Evolutionary conservation across 2,797 vertebrate species (phyloP).

Genomic region (Dipus sagitta): DNA sequence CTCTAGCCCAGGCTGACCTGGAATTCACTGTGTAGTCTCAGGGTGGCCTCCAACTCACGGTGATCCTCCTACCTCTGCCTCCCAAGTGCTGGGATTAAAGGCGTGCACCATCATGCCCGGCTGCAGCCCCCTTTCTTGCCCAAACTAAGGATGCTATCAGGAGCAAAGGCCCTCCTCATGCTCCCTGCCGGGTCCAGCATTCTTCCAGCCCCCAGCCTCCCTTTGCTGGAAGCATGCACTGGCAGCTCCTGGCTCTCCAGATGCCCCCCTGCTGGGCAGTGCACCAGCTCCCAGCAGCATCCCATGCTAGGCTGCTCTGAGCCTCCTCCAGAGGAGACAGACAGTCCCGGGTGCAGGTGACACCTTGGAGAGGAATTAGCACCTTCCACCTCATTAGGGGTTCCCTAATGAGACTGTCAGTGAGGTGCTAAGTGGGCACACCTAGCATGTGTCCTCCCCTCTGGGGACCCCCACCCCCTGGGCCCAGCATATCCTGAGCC

Average conservation of each 20-base stretch:
- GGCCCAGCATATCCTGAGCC: neutral
- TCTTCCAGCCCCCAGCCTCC: neutral
- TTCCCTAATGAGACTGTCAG: conserved; percentile 16
- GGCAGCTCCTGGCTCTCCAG: neutral
- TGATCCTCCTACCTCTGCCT: too few relatives aligned
- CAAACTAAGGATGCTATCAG: neutral
- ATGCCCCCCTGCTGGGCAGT: neutral
- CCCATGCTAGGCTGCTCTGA: neutral
- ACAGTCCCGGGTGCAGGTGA: neutral
- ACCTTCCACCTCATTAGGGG: conserved; percentile 42
- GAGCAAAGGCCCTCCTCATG: neutral
- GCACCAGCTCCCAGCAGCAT: neutral
- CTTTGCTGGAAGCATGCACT: neutral
- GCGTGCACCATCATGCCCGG: accelerated
- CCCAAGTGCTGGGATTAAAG: too few relatives aligned
- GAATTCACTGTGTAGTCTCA: too few relatives aligned
- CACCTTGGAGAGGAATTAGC: conserved; percentile 50
- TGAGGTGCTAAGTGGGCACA: conserved; percentile 61
- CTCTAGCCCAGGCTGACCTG: too few relatives aligned
- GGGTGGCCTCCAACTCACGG: too few relatives aligned
- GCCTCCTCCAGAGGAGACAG: neutral
- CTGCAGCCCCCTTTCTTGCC: neutral
- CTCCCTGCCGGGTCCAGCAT: neutral
- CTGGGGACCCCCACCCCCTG: neutral
- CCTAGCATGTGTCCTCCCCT: neutral